phyloP scores from a whole-genome alignment of 2,888 invertebrate species.

The Blastobasis adustella region DNA sequence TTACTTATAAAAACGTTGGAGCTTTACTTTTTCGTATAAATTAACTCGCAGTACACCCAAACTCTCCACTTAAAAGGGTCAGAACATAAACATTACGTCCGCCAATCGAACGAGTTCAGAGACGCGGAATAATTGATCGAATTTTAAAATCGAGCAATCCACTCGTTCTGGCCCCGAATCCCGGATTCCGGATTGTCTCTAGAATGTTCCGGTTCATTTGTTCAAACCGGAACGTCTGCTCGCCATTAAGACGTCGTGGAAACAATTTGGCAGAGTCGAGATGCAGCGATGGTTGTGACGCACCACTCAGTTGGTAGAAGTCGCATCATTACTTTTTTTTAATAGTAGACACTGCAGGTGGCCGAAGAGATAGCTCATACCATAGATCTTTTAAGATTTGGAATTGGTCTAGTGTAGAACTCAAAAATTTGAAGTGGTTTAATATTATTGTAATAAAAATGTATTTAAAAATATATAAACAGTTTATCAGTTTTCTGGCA shows the following conservation, averaged over 20 bases:
- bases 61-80: neutral
- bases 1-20: neutral
- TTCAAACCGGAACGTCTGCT: conserved; percentile 22
- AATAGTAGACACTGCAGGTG: too few relatives aligned
- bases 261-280: conserved; percentile 36
- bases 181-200: conserved; percentile 22
- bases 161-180: conserved; percentile 8
- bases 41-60: neutral
- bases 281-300: neutral
- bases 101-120: neutral
- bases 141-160: neutral
- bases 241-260: conserved; percentile 37
- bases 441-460: too few relatives aligned
- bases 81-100: neutral
- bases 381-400: too few relatives aligned
- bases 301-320: too few relatives aligned
- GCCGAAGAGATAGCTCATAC: too few relatives aligned
- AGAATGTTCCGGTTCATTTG: conserved; percentile 35
- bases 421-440: too few relatives aligned
- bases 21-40: neutral
- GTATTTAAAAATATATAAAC: too few relatives aligned
- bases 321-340: too few relatives aligned
- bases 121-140: neutral
- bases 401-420: too few relatives aligned
- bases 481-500: too few relatives aligned